Base-by-base conservation (phyloP, 1,140 invertebrate genomes). In the Lineus longissimus region DNA sequence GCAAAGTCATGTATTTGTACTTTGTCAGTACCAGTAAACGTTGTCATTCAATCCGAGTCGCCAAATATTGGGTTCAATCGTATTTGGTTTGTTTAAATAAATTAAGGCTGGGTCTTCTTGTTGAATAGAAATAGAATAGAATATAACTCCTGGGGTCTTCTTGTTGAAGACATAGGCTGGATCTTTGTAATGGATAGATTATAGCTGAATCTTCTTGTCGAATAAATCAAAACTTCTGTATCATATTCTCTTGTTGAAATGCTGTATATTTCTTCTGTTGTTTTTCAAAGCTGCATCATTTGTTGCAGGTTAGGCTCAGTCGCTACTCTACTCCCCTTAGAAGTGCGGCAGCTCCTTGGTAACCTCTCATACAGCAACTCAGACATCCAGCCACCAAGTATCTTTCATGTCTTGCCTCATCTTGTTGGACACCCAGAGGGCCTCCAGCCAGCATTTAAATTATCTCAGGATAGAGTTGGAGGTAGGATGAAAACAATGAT, bases 351-450 rank as follows among this genome's bases (percentile, higher is more conserved):
- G 23, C 61, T 79, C 11, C 62, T 78, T 25, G 63, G 17, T 31
- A 54, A 23, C 33, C 62, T 63, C 19, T 58, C 70, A 47, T 40
- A 58, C 30, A 71, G 69, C 19, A 67, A 65, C 51, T 54, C 69
- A 0, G 77, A 77, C 66, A 77, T 90, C 11, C 84, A 86, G 55
- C 79, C 91, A 54, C 91, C 91, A 13, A 90, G 89, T 59, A 87
- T 92, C 57, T 94, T 90, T 80, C 89, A 91, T 72, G 93, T 94
- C 73, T 82, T 96, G 55, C 93, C 94, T 1, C 92, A 96, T 82
- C 84, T 96, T 23, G 84, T 93, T 47, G 88, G 90, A 51, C 87
- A 91, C 75, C 88, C 89, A 0, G 85, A 86, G 67, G 91, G 91
- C 71, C 81, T 95, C 41, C 84, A 87, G 45, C 91, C 94, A 7